Base-by-base conservation (phyloP, 2,113 vertebrate species). In the Psittacula cyanocephala region DNA sequence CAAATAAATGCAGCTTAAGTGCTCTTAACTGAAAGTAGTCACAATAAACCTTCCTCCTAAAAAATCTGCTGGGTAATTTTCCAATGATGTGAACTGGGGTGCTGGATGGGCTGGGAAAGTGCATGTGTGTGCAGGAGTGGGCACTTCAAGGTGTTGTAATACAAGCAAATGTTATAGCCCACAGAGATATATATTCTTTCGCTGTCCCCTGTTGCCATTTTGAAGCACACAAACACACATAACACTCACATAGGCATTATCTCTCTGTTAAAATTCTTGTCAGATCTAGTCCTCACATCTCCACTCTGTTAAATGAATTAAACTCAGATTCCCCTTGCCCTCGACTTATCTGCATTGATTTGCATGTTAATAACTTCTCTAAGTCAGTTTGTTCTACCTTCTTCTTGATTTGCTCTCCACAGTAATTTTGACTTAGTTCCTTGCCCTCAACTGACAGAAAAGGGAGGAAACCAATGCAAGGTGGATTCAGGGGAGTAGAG, bases 301-400 rank as follows among this genome's bases (percentile, higher is more conserved):
- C 46, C 24, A 10, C 6, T 12, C 49, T 19, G 19, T 81, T 71
- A 75, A 88, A 75, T 41, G 47, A 93, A 90, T 78, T 81, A 76
- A 90, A 44, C 33, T 41, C 60, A 57, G 69, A 88, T 74, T 78
- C 31, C 49, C 37, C 52, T 91, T 76, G 75, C 31, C 63, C 76
- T 37, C 29, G 53, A 79, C 33, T 89, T 90, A 68, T 29, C 69
- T 81, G 69, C 44, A 22, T 35, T 81, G 82, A 90, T 92, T 91
- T 90, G 69, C 88, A 90, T 86, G 68, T 44, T 93, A 94, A 91
- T 94, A 86, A 70, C 41, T 89, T 84, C 68, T 19, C 14, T 77
- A 71, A 59, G 25, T 39, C 69, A 84, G 70, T 89, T 85, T 93
- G 12, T 69, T 91, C 81, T 86, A 52, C 18, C 33, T 13, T 71